Percentiles rank a stretch among this genome's conserved stretches.
Evolutionary conservation across 2,888 invertebrate species (phyloP).

Genomic region (Rhamphomyia laevipes): DNA sequence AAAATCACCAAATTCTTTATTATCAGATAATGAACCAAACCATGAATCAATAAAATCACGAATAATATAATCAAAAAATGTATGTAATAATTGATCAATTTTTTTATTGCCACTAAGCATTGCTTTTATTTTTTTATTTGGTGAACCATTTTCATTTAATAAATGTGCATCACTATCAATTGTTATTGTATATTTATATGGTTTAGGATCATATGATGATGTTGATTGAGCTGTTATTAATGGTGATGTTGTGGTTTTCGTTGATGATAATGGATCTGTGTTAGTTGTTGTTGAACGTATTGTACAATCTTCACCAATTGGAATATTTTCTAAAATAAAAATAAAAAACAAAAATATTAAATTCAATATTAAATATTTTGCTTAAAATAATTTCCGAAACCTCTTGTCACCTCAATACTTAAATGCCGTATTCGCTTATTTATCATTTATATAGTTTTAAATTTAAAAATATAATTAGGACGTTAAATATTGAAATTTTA

Average conservation of each 20-base stretch:
- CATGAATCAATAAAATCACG: conserved; percentile 20
- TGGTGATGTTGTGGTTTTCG: conserved; percentile 25
- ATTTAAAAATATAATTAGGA: too few species aligned
- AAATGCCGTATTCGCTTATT: too few species aligned
- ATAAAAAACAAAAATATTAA: too few species aligned
- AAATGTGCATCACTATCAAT: conserved; percentile 24
- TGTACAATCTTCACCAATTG: conserved; percentile 8
- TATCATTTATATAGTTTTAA: too few species aligned
- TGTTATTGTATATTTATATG: conserved; percentile 8
- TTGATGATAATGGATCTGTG: neutral
- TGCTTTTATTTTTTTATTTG: conserved; percentile 24
- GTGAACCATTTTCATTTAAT: conserved; percentile 28
- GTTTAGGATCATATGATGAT: conserved; percentile 4
- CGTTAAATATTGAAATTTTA: too few species aligned
- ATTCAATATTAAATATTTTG: too few species aligned
- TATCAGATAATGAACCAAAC: conserved; percentile 17
- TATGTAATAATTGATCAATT: conserved; percentile 18
- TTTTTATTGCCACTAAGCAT: conserved; percentile 17
- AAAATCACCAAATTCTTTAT: conserved; percentile 18
- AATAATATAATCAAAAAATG: conserved; percentile 16
- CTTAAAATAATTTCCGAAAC: too few species aligned
- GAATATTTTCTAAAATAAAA: conserved; percentile 7
- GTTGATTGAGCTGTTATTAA: conserved; percentile 24
- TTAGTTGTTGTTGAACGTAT: neutral
- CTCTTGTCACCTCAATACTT: too few species aligned